Evolutionary conservation across 1,140 invertebrate species (phyloP).

Genomic region (Drosophila oshimai): DNA sequence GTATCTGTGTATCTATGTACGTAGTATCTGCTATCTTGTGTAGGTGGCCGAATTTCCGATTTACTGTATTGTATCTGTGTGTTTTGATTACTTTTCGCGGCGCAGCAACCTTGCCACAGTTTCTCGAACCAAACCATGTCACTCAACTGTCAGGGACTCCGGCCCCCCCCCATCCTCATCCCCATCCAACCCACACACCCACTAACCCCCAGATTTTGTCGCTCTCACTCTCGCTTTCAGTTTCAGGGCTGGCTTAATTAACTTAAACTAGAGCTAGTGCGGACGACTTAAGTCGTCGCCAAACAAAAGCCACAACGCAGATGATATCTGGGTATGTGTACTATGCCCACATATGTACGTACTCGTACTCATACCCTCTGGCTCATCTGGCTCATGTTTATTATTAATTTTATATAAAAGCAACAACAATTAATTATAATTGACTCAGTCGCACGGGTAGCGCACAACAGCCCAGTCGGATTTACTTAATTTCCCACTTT

Average conservation of each 20-base stretch:
- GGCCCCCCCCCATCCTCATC: neutral
- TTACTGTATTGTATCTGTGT: neutral
- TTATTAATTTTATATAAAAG: slow-evolving; percentile 83
- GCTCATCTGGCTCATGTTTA: slow-evolving; percentile 28
- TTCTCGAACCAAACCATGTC: slow-evolving; percentile 55
- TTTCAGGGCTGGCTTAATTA: slow-evolving; percentile 65
- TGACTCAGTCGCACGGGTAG: slow-evolving; percentile 70
- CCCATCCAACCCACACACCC: slow-evolving; percentile 1
- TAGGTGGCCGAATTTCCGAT: slow-evolving; percentile 10
- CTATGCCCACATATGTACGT: neutral
- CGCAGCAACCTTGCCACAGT: slow-evolving; percentile 55
- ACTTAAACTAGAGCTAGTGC: slow-evolving; percentile 62
- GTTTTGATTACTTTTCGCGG: neutral
- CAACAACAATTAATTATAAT: slow-evolving; percentile 82
- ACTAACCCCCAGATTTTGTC: no score
- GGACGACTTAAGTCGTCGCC: slow-evolving; percentile 46
- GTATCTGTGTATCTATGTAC: neutral
- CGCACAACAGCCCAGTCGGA: slow-evolving; percentile 47
- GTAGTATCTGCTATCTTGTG: neutral
- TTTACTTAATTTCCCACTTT: neutral
- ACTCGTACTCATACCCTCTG: slow-evolving; percentile 1
- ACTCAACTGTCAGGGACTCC: slow-evolving; percentile 14
- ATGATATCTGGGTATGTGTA: slow-evolving; percentile 32
- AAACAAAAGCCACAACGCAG: slow-evolving; percentile 60
- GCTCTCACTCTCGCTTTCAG: slow-evolving; percentile 61